These are phyloP conservation scores for Siderastrea siderea DNA, from an alignment of 92 coral and sea anemone genomes.

Conservation along the genomic window DNA sequence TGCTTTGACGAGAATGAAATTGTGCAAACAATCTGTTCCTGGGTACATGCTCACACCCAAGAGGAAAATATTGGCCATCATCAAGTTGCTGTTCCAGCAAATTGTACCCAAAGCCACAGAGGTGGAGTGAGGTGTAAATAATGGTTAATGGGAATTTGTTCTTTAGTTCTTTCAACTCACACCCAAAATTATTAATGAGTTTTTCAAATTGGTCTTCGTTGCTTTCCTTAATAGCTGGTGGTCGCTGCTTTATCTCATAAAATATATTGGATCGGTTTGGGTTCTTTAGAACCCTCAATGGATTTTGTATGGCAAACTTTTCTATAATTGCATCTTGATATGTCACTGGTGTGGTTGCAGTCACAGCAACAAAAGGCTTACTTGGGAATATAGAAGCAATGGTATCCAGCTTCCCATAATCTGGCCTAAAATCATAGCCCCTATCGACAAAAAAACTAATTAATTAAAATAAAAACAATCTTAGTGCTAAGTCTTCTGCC, in stretches of 20 bases:
- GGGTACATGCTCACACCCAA: slow-evolving; percentile 13
- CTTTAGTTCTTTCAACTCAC: slow-evolving; percentile 21
- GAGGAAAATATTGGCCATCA: slow-evolving; percentile 31
- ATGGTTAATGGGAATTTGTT: slow-evolving; percentile 25
- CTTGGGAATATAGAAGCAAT: slow-evolving; percentile 41
- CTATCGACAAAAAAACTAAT: slow-evolving; percentile 7
- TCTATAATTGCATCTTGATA: slow-evolving; percentile 44
- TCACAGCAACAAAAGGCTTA: slow-evolving; percentile 26
- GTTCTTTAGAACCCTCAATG: slow-evolving; percentile 31
- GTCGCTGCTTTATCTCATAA: slow-evolving; percentile 35
- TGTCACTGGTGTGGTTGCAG: slow-evolving; percentile 39
- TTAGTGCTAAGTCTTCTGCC: neutral
- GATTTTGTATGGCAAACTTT: slow-evolving; percentile 40
- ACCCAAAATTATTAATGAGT: neutral
- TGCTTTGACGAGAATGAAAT: slow-evolving; percentile 19
- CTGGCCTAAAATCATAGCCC: slow-evolving; percentile 58
- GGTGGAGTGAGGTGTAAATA: slow-evolving; percentile 9
- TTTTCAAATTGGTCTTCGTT: slow-evolving; percentile 36
- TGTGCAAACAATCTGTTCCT: slow-evolving; percentile 33
- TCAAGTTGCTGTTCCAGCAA: slow-evolving; percentile 7
- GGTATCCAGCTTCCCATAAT: slow-evolving; percentile 37
- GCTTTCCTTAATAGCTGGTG: slow-evolving; percentile 1
- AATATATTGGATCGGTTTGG: slow-evolving; percentile 30
- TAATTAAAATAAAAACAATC: too few relatives aligned
- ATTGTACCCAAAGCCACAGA: slow-evolving; percentile 29